Conservation (phyloP, 2,888 invertebrate genomes). For the Metellina segmentata region DNA sequence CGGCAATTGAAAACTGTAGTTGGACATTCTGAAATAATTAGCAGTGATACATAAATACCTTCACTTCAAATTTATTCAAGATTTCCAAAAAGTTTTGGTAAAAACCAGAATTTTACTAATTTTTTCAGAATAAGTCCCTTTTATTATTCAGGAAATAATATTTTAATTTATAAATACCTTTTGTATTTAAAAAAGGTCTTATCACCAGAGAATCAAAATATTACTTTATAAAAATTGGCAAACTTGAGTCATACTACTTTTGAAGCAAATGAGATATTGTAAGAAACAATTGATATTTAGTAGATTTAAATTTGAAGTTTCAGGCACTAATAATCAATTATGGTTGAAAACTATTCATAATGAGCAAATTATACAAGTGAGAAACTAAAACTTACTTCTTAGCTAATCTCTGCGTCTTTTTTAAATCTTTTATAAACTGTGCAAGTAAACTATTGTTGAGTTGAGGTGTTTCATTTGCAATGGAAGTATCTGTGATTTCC, state of each 20-base stretch:
- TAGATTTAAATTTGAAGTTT: background rate
- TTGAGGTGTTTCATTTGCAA: background rate
- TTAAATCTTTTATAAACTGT: constrained; percentile 7
- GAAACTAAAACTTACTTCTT: constrained; percentile 12
- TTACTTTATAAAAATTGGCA: background rate
- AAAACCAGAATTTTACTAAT: no score
- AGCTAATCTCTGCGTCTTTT: constrained; percentile 3
- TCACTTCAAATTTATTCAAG: no score
- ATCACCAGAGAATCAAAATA: background rate
- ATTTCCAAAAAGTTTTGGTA: no score
- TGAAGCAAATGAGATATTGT: background rate
- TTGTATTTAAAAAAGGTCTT: background rate
- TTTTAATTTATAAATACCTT: no score
- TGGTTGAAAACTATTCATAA: background rate
- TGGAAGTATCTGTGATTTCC: background rate
- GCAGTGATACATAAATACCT: no score
- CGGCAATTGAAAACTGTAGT: no score
- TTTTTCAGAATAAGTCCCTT: no score
- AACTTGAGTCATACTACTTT: background rate
- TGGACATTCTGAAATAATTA: no score
- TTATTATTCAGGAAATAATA: no score
- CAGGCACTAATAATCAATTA: background rate
- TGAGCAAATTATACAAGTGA: background rate
- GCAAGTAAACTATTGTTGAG: background rate
- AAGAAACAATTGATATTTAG: background rate